phyloP scores from a whole-genome alignment of 2,113 vertebrate species.

The Alethe castanea region DNA sequence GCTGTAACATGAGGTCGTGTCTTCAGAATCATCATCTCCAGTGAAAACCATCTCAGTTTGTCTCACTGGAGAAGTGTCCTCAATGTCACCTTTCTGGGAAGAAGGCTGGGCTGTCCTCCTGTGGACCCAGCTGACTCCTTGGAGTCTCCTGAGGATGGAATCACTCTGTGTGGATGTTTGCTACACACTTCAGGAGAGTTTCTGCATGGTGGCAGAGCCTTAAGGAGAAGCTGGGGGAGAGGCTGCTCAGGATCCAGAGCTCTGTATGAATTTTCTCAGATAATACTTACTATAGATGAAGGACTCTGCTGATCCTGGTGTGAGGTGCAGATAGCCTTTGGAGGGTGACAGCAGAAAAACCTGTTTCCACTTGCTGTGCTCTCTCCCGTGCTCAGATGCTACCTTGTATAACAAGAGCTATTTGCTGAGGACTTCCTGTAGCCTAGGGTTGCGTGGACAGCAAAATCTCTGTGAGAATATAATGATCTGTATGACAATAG shows the following conservation, averaged over 20 bases:
- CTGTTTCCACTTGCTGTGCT: neutral
- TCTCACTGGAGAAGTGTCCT: neutral
- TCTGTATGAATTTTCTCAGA: neutral
- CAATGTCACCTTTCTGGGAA: fast-evolving
- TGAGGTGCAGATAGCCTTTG: neutral
- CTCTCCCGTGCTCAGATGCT: neutral
- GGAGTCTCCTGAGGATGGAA: fast-evolving
- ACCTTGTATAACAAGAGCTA: neutral
- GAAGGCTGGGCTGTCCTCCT: neutral
- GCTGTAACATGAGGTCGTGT: fast-evolving
- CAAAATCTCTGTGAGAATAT: neutral
- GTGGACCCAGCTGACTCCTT: neutral
- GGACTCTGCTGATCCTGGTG: neutral
- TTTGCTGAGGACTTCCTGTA: neutral
- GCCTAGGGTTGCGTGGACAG: neutral
- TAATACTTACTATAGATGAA: fast-evolving
- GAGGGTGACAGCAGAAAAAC: neutral
- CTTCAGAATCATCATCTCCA: neutral
- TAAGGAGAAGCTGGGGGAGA: neutral
- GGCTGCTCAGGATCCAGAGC: neutral
- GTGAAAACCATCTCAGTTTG: neutral
- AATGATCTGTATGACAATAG: neutral
- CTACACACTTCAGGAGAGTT: neutral
- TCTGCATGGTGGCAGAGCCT: neutral
- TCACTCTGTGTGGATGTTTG: fast-evolving